Evolutionary conservation across 2,888 invertebrate genomes (phyloP), one percentile per base, ranked within the genome.

Genomic region (Acanthosepion lycidas): DNA sequence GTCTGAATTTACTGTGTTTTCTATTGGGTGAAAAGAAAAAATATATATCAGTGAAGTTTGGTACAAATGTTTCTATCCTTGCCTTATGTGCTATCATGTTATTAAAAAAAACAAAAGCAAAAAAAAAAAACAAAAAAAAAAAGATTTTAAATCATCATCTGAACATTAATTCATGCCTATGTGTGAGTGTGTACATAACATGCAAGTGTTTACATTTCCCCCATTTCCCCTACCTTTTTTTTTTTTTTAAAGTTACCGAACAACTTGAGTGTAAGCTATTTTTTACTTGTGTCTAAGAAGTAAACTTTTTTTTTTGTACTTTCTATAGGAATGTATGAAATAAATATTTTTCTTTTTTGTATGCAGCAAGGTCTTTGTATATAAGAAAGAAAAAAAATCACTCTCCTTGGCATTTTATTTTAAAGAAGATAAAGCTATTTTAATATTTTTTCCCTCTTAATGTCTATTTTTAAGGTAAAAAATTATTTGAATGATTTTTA

Each of bases 151-250:
- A 92, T 92, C 23, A 49, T 78, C n/a, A 51, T 92, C 48, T 92
- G 28, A 49, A 92, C 92, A 51, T 92, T 48, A 92, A 92, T 92
- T 49, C 51, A 92, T 92, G 51, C 51, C 48, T 92, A 48, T 92
- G 42, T 91, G 91, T 91, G 91, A 42, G 33, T 91, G 91, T 91
- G 91, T 91, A 91, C 42, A 91, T 91, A 91, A 59, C 59, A 59
- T 59, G 78, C 78, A n/a, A 78, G 78, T 78, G 78, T 78, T n/a
- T 78, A 78, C 78, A 78, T 78, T 78, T n/a, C n/a, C 78, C 55
- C 59, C 23, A 23, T 33, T 33, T 33, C 33, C 23, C 23, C 12
- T 28, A 3, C 18, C 20, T 3, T 0, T 2, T 3, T 42, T 42
- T 42, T 42, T 42, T 42, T 78, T 78, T 78, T n/a, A 33, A 33